Evolutionary conservation across 2,888 invertebrate genomes (phyloP).

Genomic region (Lasioglossum pauxillum): DNA sequence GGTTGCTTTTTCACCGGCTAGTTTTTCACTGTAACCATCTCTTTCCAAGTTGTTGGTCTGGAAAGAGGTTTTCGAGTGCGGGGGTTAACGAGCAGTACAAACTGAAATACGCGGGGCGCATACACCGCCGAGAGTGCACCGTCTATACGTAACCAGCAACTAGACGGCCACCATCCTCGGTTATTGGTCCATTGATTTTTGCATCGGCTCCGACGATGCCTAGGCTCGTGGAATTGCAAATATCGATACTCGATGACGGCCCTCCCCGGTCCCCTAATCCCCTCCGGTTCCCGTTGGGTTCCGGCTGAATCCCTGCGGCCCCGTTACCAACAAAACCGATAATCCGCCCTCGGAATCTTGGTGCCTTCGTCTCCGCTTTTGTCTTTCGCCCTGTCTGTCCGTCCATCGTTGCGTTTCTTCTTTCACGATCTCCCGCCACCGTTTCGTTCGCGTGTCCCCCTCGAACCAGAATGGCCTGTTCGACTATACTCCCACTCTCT

Average conservation of each 20-base stretch:
- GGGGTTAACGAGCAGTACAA: slow-evolving; percentile 59
- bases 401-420: not conserved
- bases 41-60: slow-evolving; percentile 54
- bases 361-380: slow-evolving; percentile 46
- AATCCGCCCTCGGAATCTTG: slow-evolving; percentile 64
- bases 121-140: slow-evolving; percentile 21
- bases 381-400: slow-evolving; percentile 1
- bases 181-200: slow-evolving; percentile 78
- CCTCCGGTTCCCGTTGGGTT: slow-evolving; percentile 37
- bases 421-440: not conserved
- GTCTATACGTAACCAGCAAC: slow-evolving; percentile 31
- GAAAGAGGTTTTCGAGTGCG: slow-evolving; percentile 59
- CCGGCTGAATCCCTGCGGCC: slow-evolving; percentile 45
- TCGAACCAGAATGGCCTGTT: not conserved
- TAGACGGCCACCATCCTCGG: slow-evolving; percentile 64
- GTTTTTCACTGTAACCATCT: slow-evolving; percentile 41
- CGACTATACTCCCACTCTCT: not conserved
- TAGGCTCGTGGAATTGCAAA: slow-evolving; percentile 70
- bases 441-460: slow-evolving; percentile 3
- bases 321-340: slow-evolving; percentile 65
- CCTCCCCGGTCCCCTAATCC: slow-evolving; percentile 46
- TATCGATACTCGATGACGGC: slow-evolving; percentile 74
- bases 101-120: slow-evolving; percentile 41
- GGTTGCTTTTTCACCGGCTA: slow-evolving; percentile 20
- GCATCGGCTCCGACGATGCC: slow-evolving; percentile 66